Base-by-base conservation (phyloP, 1,140 invertebrate genomes). In the Drosophila funebris region DNA sequence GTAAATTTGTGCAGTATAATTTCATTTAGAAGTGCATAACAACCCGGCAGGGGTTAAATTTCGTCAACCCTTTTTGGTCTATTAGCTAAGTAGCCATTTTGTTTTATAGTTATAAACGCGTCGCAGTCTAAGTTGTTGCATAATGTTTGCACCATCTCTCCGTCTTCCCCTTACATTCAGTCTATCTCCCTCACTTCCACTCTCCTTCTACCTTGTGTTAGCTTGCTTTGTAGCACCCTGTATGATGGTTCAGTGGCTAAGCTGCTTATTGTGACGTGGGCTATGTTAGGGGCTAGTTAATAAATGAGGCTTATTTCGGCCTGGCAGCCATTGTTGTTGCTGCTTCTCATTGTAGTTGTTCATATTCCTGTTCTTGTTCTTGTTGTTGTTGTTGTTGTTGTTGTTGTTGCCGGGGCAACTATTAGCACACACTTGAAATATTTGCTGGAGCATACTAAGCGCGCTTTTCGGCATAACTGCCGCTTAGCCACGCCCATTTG, bases 51-150 rank as follows among this genome's bases (percentile, higher is more conserved):
- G 87, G 85, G 87, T 90, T 82, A 87, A 64, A 66, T 79, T 69
- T 70, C 61, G 56, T 56, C 69, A 68, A 74, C 69, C 68, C 77
- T 73, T 83, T 60, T 73, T 64, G 80, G 57, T 80, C 82, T 87
- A 88, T 88, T 90, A 88, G 76, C 66, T 84, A 89, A 88, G 80
- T 88, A 84, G 84, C 84, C 84, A 88, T 88, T 88, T 88, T 88
- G 84, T 80, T 43, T 53, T 43, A 53, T 71, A 71, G 44, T 54
- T 61, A 61, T 41, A 33, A 33, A 33, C 31, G 31, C 31, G 31
- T 46, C 22, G 29, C 20, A 18, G 18, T 71, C 29, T 57, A 61
- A 63, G 68, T 71, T 77, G 77, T 85, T 83, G 84, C 73, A 88
- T 83, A 87, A 85, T 80, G 56, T 56, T 52, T 18, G 36, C 57